phyloP scores from a whole-genome alignment of 2,888 invertebrate species.

The Leucozona laternaria region DNA sequence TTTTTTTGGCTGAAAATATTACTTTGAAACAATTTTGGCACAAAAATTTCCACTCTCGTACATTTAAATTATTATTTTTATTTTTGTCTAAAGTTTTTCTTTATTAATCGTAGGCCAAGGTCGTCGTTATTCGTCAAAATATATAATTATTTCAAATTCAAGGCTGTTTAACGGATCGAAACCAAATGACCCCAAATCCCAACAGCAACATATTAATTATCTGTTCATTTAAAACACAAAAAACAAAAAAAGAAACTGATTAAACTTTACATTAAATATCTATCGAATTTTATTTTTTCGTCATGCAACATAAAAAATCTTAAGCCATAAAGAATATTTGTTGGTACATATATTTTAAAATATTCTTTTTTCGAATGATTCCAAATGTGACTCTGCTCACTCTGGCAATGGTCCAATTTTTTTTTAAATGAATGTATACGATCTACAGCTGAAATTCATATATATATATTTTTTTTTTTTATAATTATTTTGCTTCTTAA shows the following conservation, averaged over 20 bases:
- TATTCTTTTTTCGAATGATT: slow-evolving; percentile 1
- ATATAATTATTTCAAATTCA: not conserved
- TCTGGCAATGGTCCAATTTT: slow-evolving; percentile 56
- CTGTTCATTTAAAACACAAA: not conserved
- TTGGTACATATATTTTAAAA: not conserved
- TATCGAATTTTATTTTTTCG: slow-evolving; percentile 3
- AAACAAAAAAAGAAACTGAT: not conserved
- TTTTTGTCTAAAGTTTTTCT: not conserved
- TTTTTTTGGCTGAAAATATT: no score
- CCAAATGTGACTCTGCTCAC: slow-evolving; percentile 44
- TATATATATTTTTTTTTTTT: slow-evolving; percentile 15
- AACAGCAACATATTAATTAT: not conserved
- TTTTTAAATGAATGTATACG: slow-evolving; percentile 44
- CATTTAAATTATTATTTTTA: not conserved
- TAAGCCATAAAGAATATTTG: slow-evolving; percentile 16
- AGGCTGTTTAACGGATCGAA: not conserved
- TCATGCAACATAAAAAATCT: slow-evolving; percentile 20
- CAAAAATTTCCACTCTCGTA: not conserved
- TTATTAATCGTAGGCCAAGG: not conserved
- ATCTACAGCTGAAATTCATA: slow-evolving; percentile 28
- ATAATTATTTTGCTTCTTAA: slow-evolving; percentile 43
- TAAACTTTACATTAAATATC: not conserved
- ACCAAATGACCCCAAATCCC: not conserved
- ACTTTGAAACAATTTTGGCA: not conserved
- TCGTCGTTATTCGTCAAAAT: not conserved